Base-by-base conservation (phyloP, 2,113 vertebrate species). In the Etheostoma spectabile region DNA sequence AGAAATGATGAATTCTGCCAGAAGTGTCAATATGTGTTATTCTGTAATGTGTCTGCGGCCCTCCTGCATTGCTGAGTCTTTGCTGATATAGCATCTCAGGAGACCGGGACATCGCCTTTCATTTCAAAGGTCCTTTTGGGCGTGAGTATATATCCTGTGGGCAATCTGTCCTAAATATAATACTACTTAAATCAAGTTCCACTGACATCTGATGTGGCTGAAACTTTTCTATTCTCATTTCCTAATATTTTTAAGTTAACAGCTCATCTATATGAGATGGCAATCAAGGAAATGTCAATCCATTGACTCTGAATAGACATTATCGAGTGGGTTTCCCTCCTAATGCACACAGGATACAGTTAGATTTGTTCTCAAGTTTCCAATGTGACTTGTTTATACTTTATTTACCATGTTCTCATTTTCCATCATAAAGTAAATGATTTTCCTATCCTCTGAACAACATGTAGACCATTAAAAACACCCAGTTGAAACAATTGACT, bases 11-110 rank as follows among this genome's bases (percentile, higher is more conserved):
- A 89, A 84, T 89, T 82, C 81, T 89, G 80, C 83, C 83, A 83
- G 71, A 66, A 68, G 85, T 90, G 80, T 91, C 86, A 80, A 84
- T 91, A 89, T 70, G 75, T 67, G 73, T 91, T 84, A 84, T 86
- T 71, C 62, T 66, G 42, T 88, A 86, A 88, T 81, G 81, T 63
- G 83, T 83, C 89, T 80, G n/a, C n/a, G n/a, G n/a, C n/a, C n/a
- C n/a, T n/a, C n/a, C n/a, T n/a, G 62, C 65, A 55, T 72, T 77
- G 24, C 71, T 57, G 59, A 81, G 6, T 57, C 79, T 88, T 75
- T 80, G 87, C 86, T 89, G 89, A 87, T 90, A 64, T 16, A 84
- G 79, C 83, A 48, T 87, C 87, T 83, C 86, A 60, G 73, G 83
- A 72, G 86, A 74, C 18, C 45, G 13, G 49, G 56, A 74, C 62